These are phyloP conservation scores for Temnopleurus reevesii DNA, from an alignment of 53 echinoderm and acorn worm species.

Conservation along the genomic window DNA sequence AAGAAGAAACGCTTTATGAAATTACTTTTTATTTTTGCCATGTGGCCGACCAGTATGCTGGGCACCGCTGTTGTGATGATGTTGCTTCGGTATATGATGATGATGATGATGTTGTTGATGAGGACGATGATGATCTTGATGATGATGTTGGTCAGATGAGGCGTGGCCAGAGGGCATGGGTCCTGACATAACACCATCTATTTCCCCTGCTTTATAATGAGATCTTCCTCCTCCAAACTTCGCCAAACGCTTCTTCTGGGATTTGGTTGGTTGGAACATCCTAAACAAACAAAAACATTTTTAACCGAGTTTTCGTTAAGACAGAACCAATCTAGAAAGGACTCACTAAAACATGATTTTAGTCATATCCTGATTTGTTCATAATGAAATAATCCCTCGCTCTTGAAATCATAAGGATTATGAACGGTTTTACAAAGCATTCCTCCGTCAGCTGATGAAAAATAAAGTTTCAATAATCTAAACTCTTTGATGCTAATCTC, in stretches of 20 bases:
- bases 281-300: slow-evolving; percentile 23
- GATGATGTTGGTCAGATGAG: neutral
- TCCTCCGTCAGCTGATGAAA: too few relatives aligned
- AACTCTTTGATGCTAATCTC: too few relatives aligned
- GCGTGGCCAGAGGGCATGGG: neutral
- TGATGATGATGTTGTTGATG: neutral
- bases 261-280: slow-evolving; percentile 66
- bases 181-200: neutral
- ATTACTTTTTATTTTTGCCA: neutral
- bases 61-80: neutral
- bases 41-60: neutral
- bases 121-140: neutral
- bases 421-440: too few relatives aligned
- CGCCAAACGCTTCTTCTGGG: slow-evolving; percentile 51
- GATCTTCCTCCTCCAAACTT: slow-evolving; percentile 48
- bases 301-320: too few relatives aligned
- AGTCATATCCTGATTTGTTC: too few relatives aligned
- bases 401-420: too few relatives aligned
- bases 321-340: too few relatives aligned
- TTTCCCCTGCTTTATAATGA: neutral
- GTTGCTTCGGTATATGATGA: neutral
- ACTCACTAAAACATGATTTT: neutral
- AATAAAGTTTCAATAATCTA: too few relatives aligned
- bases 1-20: neutral
- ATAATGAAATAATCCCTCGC: too few relatives aligned